Percentiles rank a stretch among this genome's conserved stretches.
Conservation (phyloP, 1,140 invertebrate genomes). For the Daktulosphaira vitifoliae region DNA sequence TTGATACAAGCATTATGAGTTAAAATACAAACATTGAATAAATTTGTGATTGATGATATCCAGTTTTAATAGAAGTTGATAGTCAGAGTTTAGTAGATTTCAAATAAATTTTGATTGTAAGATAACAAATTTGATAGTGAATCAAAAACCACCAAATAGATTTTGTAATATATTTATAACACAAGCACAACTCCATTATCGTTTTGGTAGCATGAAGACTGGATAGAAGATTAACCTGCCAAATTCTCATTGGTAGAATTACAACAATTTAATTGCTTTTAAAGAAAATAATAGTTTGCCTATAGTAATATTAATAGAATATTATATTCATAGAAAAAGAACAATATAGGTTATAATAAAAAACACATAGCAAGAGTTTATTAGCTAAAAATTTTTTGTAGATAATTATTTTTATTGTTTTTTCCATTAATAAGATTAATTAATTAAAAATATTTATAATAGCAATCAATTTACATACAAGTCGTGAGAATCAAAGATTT, state of each 20-base stretch:
- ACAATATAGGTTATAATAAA: neutral
- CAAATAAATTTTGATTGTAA: slow-evolving; percentile 18
- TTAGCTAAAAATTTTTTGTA: no score
- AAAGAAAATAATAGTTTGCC: slow-evolving; percentile 13
- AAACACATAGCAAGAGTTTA: neutral
- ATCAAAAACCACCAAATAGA: slow-evolving; percentile 17
- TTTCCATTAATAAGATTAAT: no score
- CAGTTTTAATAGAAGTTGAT: slow-evolving; percentile 8
- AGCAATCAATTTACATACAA: no score
- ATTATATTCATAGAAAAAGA: slow-evolving; percentile 6
- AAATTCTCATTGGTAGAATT: slow-evolving; percentile 31
- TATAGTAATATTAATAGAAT: neutral
- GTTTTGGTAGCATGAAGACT: slow-evolving; percentile 15
- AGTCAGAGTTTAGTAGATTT: neutral
- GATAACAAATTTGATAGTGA: slow-evolving; percentile 4
- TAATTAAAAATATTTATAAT: no score
- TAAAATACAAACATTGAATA: no score
- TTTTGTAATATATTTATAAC: slow-evolving; percentile 2
- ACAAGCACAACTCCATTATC: slow-evolving; percentile 24
- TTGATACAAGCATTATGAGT: no score
- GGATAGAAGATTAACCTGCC: slow-evolving; percentile 27
- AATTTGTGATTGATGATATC: slow-evolving; percentile 15
- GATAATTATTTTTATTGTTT: no score
- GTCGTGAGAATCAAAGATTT: no score
- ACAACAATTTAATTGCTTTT: slow-evolving; percentile 5